A percentile compares a stretch with the other conserved stretches of the same genome.
Conservation (phyloP, 2,113 vertebrate genomes). For the Myotis davidii region DNA sequence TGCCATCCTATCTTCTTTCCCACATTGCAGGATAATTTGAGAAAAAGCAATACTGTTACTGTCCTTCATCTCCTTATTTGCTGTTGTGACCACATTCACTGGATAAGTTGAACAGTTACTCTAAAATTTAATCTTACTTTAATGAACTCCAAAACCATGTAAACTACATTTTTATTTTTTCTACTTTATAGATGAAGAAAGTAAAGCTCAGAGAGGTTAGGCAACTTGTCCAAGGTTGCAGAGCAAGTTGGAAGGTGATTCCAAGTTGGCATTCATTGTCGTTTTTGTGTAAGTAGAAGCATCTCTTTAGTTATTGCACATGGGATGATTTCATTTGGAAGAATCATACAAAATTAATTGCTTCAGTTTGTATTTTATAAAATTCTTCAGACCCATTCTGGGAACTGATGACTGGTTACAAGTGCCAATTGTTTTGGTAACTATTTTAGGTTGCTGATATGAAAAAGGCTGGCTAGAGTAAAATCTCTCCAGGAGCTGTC, state of each 20-base stretch:
- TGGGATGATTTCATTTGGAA: constrained; percentile 35
- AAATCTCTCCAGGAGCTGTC: background rate
- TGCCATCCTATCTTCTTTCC: background rate
- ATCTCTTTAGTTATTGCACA: background rate
- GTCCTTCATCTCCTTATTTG: background rate
- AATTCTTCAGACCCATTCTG: background rate
- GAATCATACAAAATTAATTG: background rate
- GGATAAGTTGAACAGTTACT: background rate
- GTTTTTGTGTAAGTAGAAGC: background rate
- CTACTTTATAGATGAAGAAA: background rate
- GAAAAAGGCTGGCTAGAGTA: background rate
- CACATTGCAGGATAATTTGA: background rate
- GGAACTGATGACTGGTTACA: background rate
- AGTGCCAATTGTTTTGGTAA: background rate
- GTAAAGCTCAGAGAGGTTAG: background rate
- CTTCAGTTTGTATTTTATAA: background rate
- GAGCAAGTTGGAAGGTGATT: background rate
- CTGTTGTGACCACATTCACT: background rate
- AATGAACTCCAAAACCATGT: background rate
- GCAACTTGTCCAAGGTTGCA: background rate
- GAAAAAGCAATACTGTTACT: background rate
- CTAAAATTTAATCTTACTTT: background rate
- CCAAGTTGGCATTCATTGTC: background rate
- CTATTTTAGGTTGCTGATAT: background rate
- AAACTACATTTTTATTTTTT: background rate